phyloP scores from a whole-genome alignment of 1,140 invertebrate species.

The Capitella teleta region DNA sequence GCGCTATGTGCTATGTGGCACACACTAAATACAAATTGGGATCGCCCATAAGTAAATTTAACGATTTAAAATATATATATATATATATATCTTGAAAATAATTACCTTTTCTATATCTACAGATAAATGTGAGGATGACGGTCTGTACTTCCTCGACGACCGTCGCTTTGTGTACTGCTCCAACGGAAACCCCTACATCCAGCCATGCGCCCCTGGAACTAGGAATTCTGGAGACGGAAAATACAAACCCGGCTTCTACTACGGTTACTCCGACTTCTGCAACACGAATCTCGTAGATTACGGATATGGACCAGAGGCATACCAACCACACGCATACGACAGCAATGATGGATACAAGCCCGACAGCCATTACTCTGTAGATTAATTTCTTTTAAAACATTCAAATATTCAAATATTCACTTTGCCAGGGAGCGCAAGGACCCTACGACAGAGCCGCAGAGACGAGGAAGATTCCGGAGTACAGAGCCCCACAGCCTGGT shows the following conservation, averaged over 20 bases:
- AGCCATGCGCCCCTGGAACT: slow-evolving; percentile 55
- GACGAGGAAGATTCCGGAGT: too few relatives aligned
- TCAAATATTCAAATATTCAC: too few relatives aligned
- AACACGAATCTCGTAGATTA: slow-evolving; percentile 5
- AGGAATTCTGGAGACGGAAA: slow-evolving; percentile 2
- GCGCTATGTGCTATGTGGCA: background rate
- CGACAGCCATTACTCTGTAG: too few relatives aligned
- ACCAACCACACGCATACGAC: too few relatives aligned
- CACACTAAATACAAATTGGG: background rate
- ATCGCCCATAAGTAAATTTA: background rate
- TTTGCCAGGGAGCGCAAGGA: too few relatives aligned
- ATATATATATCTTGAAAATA: background rate
- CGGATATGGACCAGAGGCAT: background rate
- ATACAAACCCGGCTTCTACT: slow-evolving; percentile 3
- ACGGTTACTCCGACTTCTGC: slow-evolving; percentile 7
- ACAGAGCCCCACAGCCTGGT: too few relatives aligned
- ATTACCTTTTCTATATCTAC: background rate
- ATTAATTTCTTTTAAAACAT: too few relatives aligned
- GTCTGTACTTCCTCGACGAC: slow-evolving; percentile 5
- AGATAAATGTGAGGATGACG: background rate
- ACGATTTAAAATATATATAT: background rate
- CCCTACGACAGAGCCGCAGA: too few relatives aligned
- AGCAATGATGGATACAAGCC: too few relatives aligned
- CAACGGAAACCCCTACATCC: slow-evolving; percentile 47
- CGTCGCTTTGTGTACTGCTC: slow-evolving; percentile 53